These are phyloP conservation scores for Disparrhopalites patrizii DNA, from an alignment of 2,888 invertebrate species.

Conservation along the genomic window DNA sequence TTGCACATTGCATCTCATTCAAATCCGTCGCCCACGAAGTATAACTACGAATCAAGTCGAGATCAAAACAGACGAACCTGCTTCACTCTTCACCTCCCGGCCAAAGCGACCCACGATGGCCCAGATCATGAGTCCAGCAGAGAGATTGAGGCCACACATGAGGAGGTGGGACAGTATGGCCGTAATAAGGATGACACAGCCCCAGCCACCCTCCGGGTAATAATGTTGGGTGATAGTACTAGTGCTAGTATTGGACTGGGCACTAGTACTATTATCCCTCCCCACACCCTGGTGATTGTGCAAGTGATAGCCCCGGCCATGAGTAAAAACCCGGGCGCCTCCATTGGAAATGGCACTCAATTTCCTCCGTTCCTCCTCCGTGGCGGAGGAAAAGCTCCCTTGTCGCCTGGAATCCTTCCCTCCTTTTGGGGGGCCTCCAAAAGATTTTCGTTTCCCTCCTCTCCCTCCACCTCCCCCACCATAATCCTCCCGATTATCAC, in stretches of 20 bases:
- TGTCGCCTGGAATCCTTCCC: too few relatives aligned
- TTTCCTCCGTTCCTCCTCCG: neutral
- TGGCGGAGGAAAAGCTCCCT: too few relatives aligned
- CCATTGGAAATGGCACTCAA: constrained; percentile 27
- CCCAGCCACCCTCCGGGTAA: constrained; percentile 47
- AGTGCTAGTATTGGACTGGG: constrained; percentile 27
- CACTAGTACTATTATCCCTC: constrained; percentile 28
- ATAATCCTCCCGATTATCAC: too few relatives aligned
- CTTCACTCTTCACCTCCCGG: constrained; percentile 33
- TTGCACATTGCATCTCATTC: too few relatives aligned
- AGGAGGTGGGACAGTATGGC: constrained; percentile 42
- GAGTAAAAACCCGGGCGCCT: constrained; percentile 23
- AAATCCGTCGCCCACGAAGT: too few relatives aligned
- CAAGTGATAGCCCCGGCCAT: constrained; percentile 26
- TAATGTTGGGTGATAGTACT: constrained; percentile 47
- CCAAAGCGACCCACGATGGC: constrained; percentile 39
- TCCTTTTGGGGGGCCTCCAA: too few relatives aligned
- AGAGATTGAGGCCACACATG: constrained; percentile 42
- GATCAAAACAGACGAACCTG: constrained; percentile 42
- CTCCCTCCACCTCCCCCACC: neutral
- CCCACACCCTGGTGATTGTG: constrained; percentile 13
- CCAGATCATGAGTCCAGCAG: constrained; percentile 37
- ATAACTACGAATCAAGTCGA: too few relatives aligned
- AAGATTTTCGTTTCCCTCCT: too few relatives aligned
- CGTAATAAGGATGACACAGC: constrained; percentile 41